Evolutionary conservation across 2,113 vertebrate genomes (phyloP).

Genomic region (Apaloderma vittatum): DNA sequence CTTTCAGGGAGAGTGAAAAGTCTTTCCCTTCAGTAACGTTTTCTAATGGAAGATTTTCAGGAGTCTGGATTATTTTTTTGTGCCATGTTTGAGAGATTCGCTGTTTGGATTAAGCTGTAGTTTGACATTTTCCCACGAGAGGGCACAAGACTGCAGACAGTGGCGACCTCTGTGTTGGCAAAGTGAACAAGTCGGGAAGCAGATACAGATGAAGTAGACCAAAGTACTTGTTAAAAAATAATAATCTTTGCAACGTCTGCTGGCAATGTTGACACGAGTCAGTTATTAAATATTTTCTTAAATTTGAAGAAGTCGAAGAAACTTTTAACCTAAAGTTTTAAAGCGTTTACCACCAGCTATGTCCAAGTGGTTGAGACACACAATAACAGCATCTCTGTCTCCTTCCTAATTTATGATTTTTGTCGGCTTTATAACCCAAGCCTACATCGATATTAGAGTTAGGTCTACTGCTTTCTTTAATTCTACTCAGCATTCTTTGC

Average conservation of each 20-base stretch:
- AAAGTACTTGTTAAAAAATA: background rate
- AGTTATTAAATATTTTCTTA: background rate
- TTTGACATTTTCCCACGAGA: slow-evolving; percentile 7
- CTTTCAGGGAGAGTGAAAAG: background rate
- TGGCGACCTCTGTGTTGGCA: background rate
- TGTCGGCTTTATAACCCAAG: background rate
- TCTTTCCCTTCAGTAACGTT: background rate
- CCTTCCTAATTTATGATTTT: background rate
- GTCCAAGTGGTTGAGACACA: background rate
- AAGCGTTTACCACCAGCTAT: background rate
- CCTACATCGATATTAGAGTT: background rate
- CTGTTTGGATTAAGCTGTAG: background rate
- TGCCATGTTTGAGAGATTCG: background rate
- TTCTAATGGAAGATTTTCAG: background rate
- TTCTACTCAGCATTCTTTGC: background rate
- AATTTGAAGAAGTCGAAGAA: background rate
- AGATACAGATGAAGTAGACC: background rate
- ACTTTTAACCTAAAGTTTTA: background rate
- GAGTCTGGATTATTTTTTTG: background rate
- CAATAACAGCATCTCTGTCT: background rate
- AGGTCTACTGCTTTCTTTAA: background rate
- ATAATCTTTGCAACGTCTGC: background rate
- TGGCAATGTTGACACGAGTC: background rate
- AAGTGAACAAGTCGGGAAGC: accelerated
- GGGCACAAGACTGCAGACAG: background rate